Evolutionary conservation across 2,797 vertebrate genomes (phyloP), one percentile per base, ranked within the genome.

Genomic region (Chaetodon trifasciatus): DNA sequence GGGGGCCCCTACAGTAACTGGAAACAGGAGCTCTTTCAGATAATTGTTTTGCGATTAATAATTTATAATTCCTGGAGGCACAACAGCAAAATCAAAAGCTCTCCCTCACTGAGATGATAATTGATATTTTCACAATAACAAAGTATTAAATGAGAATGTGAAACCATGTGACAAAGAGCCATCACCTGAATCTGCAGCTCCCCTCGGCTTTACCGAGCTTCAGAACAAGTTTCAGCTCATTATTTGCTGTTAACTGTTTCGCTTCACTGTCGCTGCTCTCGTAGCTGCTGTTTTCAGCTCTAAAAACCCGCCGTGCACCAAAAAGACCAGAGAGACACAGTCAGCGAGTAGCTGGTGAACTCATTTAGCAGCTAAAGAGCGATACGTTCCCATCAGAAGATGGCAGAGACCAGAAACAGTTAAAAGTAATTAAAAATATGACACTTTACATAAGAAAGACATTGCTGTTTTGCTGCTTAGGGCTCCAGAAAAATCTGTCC

Each of bases 241-340:
- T 23, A 21, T 82, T 49, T 37, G 17, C n/a, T 44, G 50, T 70
- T 47, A 24, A 58, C 16, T 39, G 32, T 35, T 35, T 57, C 52
- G 24, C n/a, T 12, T 4, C 28, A 32, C 28, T 32, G 28, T 32
- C 28, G 28, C 28, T 32, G 28, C 28, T 32, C 28, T 32, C 28
- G 4, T 4, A 13, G 56, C 44, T 42, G 70, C 24, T 44, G 17
- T 52, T 50, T 39, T 24, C 70, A 19, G 35, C 19, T 46, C 0
- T 10, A n/a, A 50, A 50, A 49, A 21, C 17, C 3, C 47, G 17
- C 17, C 6, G 46, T 47, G 19, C 49, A 50, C 6, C 49, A 50
- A n/a, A 21, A 5, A 21, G 49, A 44, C 42, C 49, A 13, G 0
- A 44, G 11, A 40, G 39, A 40, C 47, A 17, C 6, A 1, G 6